phyloP scores from a whole-genome alignment of 2,113 vertebrate genomes.

The Cottus gobio region DNA sequence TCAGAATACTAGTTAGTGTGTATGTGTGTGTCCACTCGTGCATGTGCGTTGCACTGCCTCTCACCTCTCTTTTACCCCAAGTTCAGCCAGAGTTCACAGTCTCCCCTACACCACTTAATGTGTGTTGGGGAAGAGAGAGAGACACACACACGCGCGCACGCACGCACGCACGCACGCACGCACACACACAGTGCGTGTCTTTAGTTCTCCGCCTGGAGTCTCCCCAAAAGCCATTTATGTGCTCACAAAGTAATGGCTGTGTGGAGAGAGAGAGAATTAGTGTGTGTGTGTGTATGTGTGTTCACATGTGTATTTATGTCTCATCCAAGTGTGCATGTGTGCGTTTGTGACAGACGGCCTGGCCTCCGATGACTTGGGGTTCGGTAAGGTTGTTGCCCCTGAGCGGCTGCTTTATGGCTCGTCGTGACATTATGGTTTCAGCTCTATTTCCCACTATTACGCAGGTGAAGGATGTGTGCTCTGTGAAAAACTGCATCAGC shows the following conservation, averaged over 20 bases:
- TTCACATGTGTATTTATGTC: conserved; percentile 45
- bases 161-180: conserved; percentile 5
- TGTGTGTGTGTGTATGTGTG: conserved; percentile 31
- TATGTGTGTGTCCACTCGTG: conserved; percentile 17
- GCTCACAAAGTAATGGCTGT: conserved; percentile 66
- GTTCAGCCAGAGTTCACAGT: conserved; percentile 83
- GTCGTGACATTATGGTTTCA: conserved; percentile 46
- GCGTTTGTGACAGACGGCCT: conserved; percentile 51
- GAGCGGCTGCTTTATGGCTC: conserved; percentile 54
- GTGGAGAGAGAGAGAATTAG: conserved; percentile 60
- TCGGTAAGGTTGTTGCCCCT: conserved; percentile 45
- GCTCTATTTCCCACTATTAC: conserved; percentile 58
- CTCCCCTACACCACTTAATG: conserved; percentile 67
- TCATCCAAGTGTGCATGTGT: conserved; percentile 6
- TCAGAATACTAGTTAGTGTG: conserved; percentile 10
- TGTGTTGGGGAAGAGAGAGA: conserved; percentile 44
- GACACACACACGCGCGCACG: neutral
- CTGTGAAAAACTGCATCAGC: conserved; percentile 47
- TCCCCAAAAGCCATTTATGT: conserved; percentile 77
- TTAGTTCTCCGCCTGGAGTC: conserved; percentile 55
- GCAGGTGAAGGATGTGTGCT: conserved; percentile 42
- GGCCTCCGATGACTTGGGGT: conserved; percentile 45
- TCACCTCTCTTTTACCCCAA: conserved; percentile 79
- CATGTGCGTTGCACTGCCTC: conserved; percentile 59
- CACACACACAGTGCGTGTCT: conserved; percentile 19